Percentiles rank a stretch among this genome's conserved stretches.
These are phyloP conservation scores for Tragulus kanchil DNA, from an alignment of 2,113 vertebrate genomes.

Conservation along the genomic window DNA sequence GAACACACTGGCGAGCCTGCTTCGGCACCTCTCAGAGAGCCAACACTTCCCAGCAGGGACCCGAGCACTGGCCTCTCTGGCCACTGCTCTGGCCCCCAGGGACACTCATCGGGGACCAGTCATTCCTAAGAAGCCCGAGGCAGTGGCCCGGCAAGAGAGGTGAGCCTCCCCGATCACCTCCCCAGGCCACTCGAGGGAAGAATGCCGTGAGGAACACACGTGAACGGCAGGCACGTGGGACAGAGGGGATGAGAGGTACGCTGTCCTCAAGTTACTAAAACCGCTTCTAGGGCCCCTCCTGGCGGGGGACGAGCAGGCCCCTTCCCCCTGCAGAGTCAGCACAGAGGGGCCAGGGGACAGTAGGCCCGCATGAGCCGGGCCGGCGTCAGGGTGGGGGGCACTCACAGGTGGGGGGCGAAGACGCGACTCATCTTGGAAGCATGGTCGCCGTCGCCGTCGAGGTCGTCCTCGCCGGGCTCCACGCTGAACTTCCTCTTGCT, in stretches of 20 bases:
- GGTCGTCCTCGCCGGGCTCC: conserved; percentile 94
- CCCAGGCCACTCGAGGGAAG: neutral
- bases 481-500: conserved; percentile 96
- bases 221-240: fast-evolving
- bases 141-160: neutral
- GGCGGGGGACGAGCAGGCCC: neutral
- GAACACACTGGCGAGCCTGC: neutral
- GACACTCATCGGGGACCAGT: neutral
- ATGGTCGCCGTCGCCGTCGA: conserved; percentile 95
- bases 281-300: neutral
- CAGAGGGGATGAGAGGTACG: neutral
- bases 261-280: neutral
- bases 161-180: neutral
- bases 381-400: conserved; percentile 51
- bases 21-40: neutral
- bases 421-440: conserved; percentile 97
- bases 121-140: neutral
- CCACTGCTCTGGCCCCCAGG: neutral
- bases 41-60: fast-evolving
- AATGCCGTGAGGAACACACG: fast-evolving
- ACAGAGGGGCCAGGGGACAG: neutral
- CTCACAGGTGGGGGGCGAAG: conserved; percentile 96
- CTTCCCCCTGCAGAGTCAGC: neutral
- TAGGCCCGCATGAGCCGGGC: fast-evolving
- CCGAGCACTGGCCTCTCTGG: neutral